phyloP scores from a whole-genome alignment of 2,113 vertebrate species.

The Poeciliopsis turrubarensis region DNA sequence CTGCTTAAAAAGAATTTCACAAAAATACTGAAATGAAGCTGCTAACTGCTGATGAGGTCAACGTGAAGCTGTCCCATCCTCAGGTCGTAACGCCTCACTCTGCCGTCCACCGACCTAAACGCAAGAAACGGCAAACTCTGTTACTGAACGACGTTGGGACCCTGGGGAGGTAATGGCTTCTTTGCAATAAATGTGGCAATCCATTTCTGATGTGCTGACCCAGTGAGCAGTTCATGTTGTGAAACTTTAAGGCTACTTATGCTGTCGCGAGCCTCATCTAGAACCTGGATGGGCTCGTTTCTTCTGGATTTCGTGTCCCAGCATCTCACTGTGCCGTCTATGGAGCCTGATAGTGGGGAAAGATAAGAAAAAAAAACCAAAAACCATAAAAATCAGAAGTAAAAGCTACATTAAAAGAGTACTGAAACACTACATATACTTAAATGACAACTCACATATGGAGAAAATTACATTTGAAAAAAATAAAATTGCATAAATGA shows the following conservation, averaged over 20 bases:
- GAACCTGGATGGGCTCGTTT: conserved; percentile 85
- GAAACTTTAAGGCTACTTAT: conserved; percentile 91
- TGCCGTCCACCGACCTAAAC: conserved; percentile 84
- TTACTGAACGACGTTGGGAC: neutral
- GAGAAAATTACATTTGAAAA: neutral
- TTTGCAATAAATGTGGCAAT: neutral
- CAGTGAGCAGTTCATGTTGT: conserved; percentile 87
- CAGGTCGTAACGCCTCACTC: conserved; percentile 89
- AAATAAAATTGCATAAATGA: neutral
- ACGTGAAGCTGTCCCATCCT: conserved; percentile 87
- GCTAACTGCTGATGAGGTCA: conserved; percentile 91
- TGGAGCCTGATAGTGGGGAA: conserved; percentile 80
- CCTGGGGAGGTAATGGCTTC: neutral
- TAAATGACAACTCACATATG: neutral
- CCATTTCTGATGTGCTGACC: conserved; percentile 75
- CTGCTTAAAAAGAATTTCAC: neutral
- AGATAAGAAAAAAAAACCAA: neutral
- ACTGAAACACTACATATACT: neutral
- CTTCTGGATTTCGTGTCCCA: conserved; percentile 90
- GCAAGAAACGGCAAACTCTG: neutral
- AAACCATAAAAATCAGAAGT: neutral
- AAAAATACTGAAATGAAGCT: neutral
- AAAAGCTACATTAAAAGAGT: neutral
- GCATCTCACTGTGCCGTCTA: conserved; percentile 89
- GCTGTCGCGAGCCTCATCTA: conserved; percentile 89